Evolutionary conservation across 2,113 vertebrate genomes (phyloP).

Genomic region (Sprattus sprattus): DNA sequence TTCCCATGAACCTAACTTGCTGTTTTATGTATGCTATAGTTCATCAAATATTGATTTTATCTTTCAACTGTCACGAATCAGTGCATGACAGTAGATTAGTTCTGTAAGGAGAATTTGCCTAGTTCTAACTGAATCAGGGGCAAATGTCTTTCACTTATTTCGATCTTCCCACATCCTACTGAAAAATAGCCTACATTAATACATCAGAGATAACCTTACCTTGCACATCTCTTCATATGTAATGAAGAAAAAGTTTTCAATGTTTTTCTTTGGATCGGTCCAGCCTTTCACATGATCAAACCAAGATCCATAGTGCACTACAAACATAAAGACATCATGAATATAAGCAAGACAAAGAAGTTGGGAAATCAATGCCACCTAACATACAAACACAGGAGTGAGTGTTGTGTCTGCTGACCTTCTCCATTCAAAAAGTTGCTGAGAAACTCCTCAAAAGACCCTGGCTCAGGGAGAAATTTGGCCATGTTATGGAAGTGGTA

Average conservation of each 20-base stretch:
- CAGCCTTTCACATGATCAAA: constrained; percentile 84
- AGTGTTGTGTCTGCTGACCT: constrained; percentile 58
- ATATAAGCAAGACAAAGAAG: neutral
- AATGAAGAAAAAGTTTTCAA: constrained; percentile 70
- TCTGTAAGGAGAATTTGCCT: too few relatives aligned
- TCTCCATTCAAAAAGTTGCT: constrained; percentile 69
- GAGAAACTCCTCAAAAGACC: constrained; percentile 75
- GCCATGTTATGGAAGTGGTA: constrained; percentile 82
- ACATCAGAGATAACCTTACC: constrained; percentile 59
- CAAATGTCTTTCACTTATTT: too few relatives aligned
- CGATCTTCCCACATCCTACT: neutral
- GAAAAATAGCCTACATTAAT: neutral
- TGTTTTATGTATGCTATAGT: too few relatives aligned
- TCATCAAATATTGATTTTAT: too few relatives aligned
- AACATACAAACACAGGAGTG: neutral
- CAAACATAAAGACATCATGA: neutral
- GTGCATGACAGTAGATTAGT: too few relatives aligned
- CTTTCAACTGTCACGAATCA: too few relatives aligned
- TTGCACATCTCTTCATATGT: constrained; percentile 80
- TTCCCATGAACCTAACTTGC: too few relatives aligned
- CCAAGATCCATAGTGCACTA: constrained; percentile 83
- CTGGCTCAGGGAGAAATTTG: constrained; percentile 75
- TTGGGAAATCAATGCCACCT: neutral
- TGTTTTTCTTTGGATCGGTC: constrained; percentile 62
- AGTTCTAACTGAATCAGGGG: too few relatives aligned